These are phyloP conservation scores for Drosophila monieri DNA, from an alignment of 2,888 invertebrate species.

Conservation along the genomic window DNA sequence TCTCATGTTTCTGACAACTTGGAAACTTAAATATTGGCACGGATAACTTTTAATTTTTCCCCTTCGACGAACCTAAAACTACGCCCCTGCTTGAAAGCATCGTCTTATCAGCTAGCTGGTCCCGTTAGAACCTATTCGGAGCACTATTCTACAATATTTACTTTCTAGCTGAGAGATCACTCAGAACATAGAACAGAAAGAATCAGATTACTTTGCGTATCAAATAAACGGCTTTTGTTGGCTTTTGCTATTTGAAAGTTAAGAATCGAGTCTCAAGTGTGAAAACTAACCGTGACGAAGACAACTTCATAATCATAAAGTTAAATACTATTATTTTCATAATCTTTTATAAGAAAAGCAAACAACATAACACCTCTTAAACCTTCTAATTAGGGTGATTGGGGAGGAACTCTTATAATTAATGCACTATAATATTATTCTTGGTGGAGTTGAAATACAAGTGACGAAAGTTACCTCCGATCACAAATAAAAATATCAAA, in stretches of 20 bases:
- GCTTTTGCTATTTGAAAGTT: background rate
- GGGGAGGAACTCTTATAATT: too few species aligned
- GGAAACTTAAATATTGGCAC: background rate
- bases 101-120: constrained; percentile 10
- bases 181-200: background rate
- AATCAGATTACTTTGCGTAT: constrained; percentile 1
- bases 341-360: too few species aligned
- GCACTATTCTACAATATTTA: constrained; percentile 2
- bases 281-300: background rate
- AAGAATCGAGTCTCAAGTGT: background rate
- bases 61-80: background rate
- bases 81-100: background rate
- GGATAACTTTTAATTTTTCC: background rate
- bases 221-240: background rate
- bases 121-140: constrained; percentile 1
- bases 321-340: too few species aligned
- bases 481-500: too few species aligned
- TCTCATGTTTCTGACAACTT: background rate
- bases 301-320: background rate
- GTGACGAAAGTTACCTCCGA: too few species aligned
- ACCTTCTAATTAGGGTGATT: too few species aligned
- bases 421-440: too few species aligned
- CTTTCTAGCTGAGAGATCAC: background rate
- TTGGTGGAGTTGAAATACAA: too few species aligned
- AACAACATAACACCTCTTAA: too few species aligned